Base-by-base conservation (phyloP, 1,140 invertebrate genomes). In the Cydia amplana region DNA sequence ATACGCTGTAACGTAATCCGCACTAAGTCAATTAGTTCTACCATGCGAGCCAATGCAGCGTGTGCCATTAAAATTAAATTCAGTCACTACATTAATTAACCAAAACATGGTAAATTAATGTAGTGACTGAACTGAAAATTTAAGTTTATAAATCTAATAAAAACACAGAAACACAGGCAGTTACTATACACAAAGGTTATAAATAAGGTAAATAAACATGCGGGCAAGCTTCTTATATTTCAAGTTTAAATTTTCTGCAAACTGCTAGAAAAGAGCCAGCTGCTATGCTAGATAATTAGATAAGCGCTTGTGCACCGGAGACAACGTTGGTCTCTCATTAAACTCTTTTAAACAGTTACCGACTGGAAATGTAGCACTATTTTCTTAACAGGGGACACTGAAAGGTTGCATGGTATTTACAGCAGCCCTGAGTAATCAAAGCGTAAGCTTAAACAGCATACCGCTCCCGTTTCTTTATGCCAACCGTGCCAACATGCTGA, bases 241-340 rank as follows among this genome's bases (percentile, higher is more conserved):
- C 55, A 60, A 60, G 18, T 60, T 60, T 60, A 60, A 60, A 23
- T 60, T 60, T 20, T 23, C 55, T 60, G 55, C 18, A 23, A 60
- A 60, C 18, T 20, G 20, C 18, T 60, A 60, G 20, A 20, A 23
- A 60, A 60, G 28, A 67, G 4, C 23, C 28, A 67, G 64, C 25
- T 32, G 64, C 28, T 32, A 65, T 32, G 64, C 28, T 32, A 67
- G 64, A 36, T 67, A 67, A 67, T 67, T 67, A 67, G 64, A 67
- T 67, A 67, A 67, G 23, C 18, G 55, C 9, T 32, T 36, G 25
- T 64, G 28, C 28, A n/a, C 25, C 16, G 25, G 63, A 67, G 64
- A n/a, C 64, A 14, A 36, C 64, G 25, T n/a, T n/a, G 28, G 55
- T 23, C 18, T 67, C 64, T 36, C 64, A 64, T 64, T 64, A 25